Evolutionary conservation across 2,113 vertebrate genomes (phyloP).

Genomic region (Sisor rabdophorus): DNA sequence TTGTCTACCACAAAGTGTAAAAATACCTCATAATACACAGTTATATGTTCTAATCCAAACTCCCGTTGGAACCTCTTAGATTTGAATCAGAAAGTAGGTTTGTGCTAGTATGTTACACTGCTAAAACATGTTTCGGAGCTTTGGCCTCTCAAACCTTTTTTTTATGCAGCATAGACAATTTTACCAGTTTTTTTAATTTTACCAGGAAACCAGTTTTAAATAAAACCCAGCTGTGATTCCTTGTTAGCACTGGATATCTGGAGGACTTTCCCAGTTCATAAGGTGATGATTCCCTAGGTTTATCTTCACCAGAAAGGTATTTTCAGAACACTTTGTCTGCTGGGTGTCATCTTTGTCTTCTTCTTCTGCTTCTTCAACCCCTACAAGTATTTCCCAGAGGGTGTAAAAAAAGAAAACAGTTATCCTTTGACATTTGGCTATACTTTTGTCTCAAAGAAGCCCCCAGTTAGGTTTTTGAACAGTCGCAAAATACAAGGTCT

Average conservation of each 20-base stretch:
- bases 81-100: not conserved
- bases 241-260: not conserved
- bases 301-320: conserved; percentile 31
- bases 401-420: conserved; percentile 28
- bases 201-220: not conserved
- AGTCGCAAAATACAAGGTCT: conserved; percentile 47
- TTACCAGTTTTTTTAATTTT: not conserved
- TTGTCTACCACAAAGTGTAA: not conserved
- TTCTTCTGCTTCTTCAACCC: not conserved
- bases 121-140: not conserved
- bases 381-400: conserved; percentile 17
- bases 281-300: conserved; percentile 21
- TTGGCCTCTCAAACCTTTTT: not conserved
- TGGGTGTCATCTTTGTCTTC: conserved; percentile 13
- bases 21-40: not conserved
- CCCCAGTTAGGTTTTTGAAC: conserved; percentile 35
- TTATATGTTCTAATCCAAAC: conserved; percentile 1
- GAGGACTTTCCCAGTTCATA: conserved; percentile 4
- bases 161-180: not conserved
- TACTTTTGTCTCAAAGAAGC: conserved; percentile 37
- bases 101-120: not conserved
- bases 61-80: not conserved
- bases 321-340: conserved; percentile 16
- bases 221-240: not conserved
- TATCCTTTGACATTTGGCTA: conserved; percentile 43